These are phyloP conservation scores for Acomys russatus DNA, from an alignment of 2,797 vertebrate species.

Conservation along the genomic window DNA sequence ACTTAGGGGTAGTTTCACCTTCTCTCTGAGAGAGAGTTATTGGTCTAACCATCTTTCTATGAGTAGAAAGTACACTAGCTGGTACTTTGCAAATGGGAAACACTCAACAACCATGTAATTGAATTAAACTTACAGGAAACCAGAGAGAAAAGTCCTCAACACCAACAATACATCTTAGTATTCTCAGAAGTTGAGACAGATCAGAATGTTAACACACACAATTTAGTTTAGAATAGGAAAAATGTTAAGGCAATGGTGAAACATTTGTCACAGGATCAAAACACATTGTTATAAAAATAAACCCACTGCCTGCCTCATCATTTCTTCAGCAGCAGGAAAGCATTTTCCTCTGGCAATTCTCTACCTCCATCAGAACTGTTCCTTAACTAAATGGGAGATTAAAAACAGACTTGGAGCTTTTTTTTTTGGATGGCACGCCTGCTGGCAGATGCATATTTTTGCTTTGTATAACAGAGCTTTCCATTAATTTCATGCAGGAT, in stretches of 20 bases:
- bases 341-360: conserved; percentile 81
- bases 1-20: neutral
- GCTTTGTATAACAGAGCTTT: conserved; percentile 62
- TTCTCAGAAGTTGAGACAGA: conserved; percentile 80
- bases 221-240: conserved; percentile 81
- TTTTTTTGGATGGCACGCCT: conserved; percentile 43
- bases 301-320: conserved; percentile 78
- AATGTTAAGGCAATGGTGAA: conserved; percentile 78
- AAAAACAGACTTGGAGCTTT: conserved; percentile 78
- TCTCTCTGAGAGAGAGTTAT: conserved; percentile 9
- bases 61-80: neutral
- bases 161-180: conserved; percentile 69
- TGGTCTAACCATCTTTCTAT: conserved; percentile 66
- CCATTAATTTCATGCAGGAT: conserved; percentile 54
- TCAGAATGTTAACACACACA: conserved; percentile 81
- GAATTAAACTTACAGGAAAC: conserved; percentile 75
- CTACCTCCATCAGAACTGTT: conserved; percentile 75
- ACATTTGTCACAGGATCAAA: conserved; percentile 84
- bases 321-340: conserved; percentile 81
- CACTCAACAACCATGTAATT: conserved; percentile 67
- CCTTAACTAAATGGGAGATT: conserved; percentile 79
- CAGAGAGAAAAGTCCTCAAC: conserved; percentile 71
- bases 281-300: conserved; percentile 83
- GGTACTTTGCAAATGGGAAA: conserved; percentile 64
- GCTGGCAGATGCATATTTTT: conserved; percentile 56